These are phyloP conservation scores for Achlya flavicornis DNA, from an alignment of 2,888 invertebrate genomes.

Conservation along the genomic window DNA sequence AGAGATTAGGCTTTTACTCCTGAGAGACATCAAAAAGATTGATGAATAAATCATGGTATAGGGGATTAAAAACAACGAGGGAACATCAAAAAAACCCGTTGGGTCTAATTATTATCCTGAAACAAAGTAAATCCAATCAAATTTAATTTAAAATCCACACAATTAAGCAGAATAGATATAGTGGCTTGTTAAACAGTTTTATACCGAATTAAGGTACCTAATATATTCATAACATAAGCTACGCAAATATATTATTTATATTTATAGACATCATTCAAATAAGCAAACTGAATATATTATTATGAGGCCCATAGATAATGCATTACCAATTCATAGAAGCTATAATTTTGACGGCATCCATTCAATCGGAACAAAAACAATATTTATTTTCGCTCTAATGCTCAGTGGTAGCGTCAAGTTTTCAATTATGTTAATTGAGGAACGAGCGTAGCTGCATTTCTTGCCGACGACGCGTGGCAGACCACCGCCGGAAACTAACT, in stretches of 20 bases:
- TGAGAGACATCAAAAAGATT: slow-evolving; percentile 10
- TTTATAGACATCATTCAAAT: not conserved
- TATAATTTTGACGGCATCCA: slow-evolving; percentile 21
- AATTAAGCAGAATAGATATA: too few species aligned
- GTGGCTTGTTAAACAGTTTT: not conserved
- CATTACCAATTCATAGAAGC: not conserved
- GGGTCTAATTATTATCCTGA: not conserved
- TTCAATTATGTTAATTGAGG: slow-evolving; percentile 65
- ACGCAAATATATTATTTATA: not conserved
- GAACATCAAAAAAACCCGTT: not conserved
- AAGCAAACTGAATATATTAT: slow-evolving; percentile 5
- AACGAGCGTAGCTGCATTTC: slow-evolving; percentile 50
- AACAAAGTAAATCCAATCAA: not conserved
- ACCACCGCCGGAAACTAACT: slow-evolving; percentile 31
- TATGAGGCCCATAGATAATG: not conserved
- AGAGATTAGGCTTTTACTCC: slow-evolving; percentile 8
- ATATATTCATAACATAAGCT: too few species aligned
- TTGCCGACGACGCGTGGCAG: slow-evolving; percentile 50
- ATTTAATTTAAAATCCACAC: not conserved
- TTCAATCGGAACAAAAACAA: slow-evolving; percentile 33
- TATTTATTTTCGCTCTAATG: slow-evolving; percentile 37
- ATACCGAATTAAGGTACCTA: not conserved
- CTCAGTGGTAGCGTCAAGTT: slow-evolving; percentile 48
- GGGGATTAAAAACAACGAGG: not conserved
- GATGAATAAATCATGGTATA: not conserved